Evolutionary conservation across 2,113 vertebrate genomes (phyloP).

Genomic region (Poeciliopsis occidentalis): DNA sequence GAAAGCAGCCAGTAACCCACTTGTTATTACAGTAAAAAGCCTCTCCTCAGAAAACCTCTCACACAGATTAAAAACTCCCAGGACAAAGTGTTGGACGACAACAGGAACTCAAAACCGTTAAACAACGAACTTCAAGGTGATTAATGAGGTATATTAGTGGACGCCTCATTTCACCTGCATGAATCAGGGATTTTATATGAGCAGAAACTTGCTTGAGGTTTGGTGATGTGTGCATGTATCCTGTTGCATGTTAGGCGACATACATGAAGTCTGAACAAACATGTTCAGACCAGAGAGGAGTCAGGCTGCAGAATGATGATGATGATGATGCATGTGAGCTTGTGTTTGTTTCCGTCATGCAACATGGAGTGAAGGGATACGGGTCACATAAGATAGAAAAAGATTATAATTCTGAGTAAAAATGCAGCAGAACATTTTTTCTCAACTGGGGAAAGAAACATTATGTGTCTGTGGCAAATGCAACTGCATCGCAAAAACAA

Average conservation of each 20-base stretch:
- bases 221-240: conserved; percentile 37
- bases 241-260: conserved; percentile 39
- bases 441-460: no score
- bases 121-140: conserved; percentile 40
- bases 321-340: neutral
- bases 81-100: conserved; percentile 52
- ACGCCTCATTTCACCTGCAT: conserved; percentile 39
- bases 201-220: conserved; percentile 32
- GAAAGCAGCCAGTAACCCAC: conserved; percentile 81
- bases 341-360: conserved; percentile 22
- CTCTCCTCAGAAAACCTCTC: conserved; percentile 71
- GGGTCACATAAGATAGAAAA: neutral
- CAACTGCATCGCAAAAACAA: no score
- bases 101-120: conserved; percentile 41
- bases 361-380: conserved; percentile 12
- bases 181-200: conserved; percentile 7
- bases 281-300: conserved; percentile 21
- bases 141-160: conserved; percentile 71
- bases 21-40: conserved; percentile 79
- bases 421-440: neutral
- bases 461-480: neutral
- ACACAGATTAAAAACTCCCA: conserved; percentile 75
- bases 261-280: conserved; percentile 10
- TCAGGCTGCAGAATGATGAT: neutral
- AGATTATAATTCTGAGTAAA: conserved; percentile 13